These are phyloP conservation scores for Drosophila malerkotliana DNA, from an alignment of 1,140 invertebrate species.

Conservation along the genomic window DNA sequence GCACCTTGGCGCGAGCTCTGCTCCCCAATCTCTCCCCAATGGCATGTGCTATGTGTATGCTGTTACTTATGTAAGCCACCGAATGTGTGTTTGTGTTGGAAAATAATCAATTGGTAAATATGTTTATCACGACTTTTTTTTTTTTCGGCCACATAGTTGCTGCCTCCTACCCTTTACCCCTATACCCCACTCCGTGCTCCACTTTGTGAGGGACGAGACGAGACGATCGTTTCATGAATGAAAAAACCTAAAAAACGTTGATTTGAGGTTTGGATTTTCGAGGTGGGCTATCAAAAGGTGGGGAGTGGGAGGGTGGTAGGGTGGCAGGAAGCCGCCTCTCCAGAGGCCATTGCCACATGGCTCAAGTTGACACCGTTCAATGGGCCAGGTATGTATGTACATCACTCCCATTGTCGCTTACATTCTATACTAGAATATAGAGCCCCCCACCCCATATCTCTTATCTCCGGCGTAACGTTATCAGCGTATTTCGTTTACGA, in stretches of 20 bases:
- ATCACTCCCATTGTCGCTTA: neutral
- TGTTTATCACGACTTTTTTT: conserved; percentile 77
- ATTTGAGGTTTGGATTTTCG: neutral
- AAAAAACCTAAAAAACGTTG: conserved; percentile 19
- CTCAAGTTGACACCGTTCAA: conserved; percentile 3
- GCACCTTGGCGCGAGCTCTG: conserved; percentile 65
- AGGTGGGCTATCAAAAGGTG: neutral
- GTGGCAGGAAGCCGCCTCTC: neutral
- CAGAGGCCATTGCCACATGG: conserved; percentile 25
- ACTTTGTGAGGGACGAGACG: conserved; percentile 47
- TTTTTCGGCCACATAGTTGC: conserved; percentile 62
- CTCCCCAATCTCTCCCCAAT: conserved; percentile 31
- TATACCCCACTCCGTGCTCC: conserved; percentile 42
- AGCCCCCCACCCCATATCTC: neutral
- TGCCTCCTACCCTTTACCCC: conserved; percentile 4
- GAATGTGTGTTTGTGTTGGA: conserved; percentile 50
- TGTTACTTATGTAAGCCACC: conserved; percentile 36
- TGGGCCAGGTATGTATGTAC: conserved; percentile 10
- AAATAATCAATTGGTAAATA: conserved; percentile 81
- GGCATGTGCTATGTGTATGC: conserved; percentile 37
- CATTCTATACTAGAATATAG: neutral
- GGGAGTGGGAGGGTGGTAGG: neutral
- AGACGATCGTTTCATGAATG: conserved; percentile 51
- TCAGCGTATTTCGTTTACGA: conserved; percentile 36
- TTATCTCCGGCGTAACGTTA: conserved; percentile 31